phyloP scores from a whole-genome alignment of 2,888 invertebrate species.

The Athrips mouffetella region DNA sequence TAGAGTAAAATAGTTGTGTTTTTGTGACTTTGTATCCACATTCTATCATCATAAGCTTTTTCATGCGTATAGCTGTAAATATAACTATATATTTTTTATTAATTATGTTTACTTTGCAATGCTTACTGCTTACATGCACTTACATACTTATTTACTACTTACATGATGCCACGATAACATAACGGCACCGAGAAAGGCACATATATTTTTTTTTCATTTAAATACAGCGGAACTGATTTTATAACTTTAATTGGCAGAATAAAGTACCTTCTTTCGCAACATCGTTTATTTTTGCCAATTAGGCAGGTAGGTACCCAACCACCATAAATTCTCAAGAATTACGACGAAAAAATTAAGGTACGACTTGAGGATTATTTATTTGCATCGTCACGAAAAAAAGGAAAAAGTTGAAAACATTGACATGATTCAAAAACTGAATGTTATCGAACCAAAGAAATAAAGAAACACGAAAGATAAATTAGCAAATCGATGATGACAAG shows the following conservation, averaged over 20 bases:
- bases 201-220: constrained; percentile 28
- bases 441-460: not conserved
- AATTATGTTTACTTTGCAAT: not conserved
- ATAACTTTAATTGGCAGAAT: constrained; percentile 32
- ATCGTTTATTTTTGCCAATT: constrained; percentile 31
- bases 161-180: not conserved
- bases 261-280: constrained; percentile 26
- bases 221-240: constrained; percentile 40
- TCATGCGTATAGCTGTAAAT: too few species aligned
- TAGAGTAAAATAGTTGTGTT: too few species aligned
- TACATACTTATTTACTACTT: too few species aligned
- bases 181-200: constrained; percentile 2
- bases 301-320: constrained; percentile 16
- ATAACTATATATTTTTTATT: too few species aligned
- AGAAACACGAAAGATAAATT: not conserved
- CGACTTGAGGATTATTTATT: constrained; percentile 5
- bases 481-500: not conserved
- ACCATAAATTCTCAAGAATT: constrained; percentile 15
- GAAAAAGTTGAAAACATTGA: not conserved
- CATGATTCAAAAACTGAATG: not conserved
- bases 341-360: constrained; percentile 9
- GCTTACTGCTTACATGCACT: not conserved
- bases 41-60: too few species aligned
- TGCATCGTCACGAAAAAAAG: constrained; percentile 7
- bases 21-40: too few species aligned